Conservation (phyloP, 2,113 vertebrate genomes). For the Amphiprion ocellaris region DNA sequence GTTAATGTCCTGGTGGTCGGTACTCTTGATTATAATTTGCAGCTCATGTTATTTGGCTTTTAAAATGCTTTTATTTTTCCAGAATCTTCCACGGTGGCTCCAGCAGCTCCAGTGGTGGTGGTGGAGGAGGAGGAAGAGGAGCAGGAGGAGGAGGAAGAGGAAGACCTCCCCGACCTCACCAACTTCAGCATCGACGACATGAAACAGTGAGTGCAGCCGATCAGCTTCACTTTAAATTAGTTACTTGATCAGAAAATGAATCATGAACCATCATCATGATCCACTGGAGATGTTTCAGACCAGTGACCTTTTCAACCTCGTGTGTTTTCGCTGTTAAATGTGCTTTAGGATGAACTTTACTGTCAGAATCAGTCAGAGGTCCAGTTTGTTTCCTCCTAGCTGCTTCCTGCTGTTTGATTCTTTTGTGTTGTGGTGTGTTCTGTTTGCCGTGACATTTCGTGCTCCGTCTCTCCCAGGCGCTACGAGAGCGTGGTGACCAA, state of each 20-base stretch:
- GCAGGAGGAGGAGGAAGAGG: slow-evolving; percentile 88
- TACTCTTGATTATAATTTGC: no score
- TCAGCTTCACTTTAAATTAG: no score
- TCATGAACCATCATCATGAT: no score
- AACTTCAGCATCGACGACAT: slow-evolving; percentile 92
- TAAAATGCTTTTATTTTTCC: neutral
- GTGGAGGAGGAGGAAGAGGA: slow-evolving; percentile 89
- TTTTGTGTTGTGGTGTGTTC: neutral
- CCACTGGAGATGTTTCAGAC: no score
- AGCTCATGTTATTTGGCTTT: no score
- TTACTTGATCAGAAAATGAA: no score
- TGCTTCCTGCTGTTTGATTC: neutral
- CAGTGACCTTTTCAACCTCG: no score
- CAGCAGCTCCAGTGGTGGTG: slow-evolving; percentile 63
- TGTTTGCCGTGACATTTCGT: neutral
- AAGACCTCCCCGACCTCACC: slow-evolving; percentile 93
- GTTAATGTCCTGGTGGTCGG: no score
- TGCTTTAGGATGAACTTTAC: no score
- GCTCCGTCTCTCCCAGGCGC: slow-evolving; percentile 82
- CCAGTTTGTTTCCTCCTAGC: no score
- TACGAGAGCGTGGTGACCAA: slow-evolving; percentile 93
- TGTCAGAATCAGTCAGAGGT: no score
- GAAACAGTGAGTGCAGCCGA: slow-evolving; percentile 88
- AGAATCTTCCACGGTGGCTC: slow-evolving; percentile 49
- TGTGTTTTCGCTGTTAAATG: no score